Base-by-base conservation (phyloP, 2,113 vertebrate genomes). In the Bolborhynchus lineola region DNA sequence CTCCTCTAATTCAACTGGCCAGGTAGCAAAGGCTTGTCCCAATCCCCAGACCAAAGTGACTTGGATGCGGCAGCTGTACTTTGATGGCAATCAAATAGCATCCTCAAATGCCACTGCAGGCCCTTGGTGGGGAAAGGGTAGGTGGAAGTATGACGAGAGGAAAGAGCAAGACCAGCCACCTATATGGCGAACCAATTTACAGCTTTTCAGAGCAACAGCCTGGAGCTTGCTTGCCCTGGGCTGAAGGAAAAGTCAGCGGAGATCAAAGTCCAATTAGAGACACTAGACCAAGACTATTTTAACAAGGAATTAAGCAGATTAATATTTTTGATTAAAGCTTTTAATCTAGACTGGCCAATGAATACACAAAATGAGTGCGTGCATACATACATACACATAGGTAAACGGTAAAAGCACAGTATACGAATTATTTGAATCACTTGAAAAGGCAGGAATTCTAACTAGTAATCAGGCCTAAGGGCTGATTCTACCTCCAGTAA, bases 81-180 rank as follows among this genome's bases (percentile, higher is more conserved):
- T 16, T 17, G 13, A 5, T 14, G 21, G 23, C 29, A 70, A 16
- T 1, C 25, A 9, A 83, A n/a, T 3, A 84, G 50, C 60, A 84
- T 29, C 50, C 25, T 82, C 69, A 86, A 35, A 74, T 31, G 74
- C 11, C 55, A 25, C 57, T 47, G 26, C 17, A 52, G 31, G 20
- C 12, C 23, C 13, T 28, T 9, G 4, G 0, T 57, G 24, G 7
- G 8, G 14, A 52, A 69, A 39, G 10, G 11, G 21, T 1, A 2
- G 8, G 6, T 11, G 9, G 11, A 49, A 7, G 9, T 42, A 14
- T 64, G 4, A 6, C 49, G 11, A 80, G 16, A 26, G 7, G 15
- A 59, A 55, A 53, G 47, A n/a, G 20, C 13, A 69, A n/a, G 21
- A 37, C 6, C 23, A 82, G n/a, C 1, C 65, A 57, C 26, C 2